Evolutionary conservation across 2,888 invertebrate genomes (phyloP).

Genomic region (Hermaeophaga mercurialis): DNA sequence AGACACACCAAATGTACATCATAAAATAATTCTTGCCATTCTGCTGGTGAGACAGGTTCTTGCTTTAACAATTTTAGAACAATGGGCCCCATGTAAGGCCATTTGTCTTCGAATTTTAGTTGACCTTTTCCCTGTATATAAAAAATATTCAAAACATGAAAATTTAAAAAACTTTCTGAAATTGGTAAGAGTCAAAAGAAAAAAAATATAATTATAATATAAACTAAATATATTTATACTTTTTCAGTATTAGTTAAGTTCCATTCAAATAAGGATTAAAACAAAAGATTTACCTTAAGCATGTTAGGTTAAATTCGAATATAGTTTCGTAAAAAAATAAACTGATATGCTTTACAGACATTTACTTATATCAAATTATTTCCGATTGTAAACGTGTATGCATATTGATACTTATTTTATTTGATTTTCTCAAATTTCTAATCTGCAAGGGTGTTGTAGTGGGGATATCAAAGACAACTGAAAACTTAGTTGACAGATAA

Average conservation of each 20-base stretch:
- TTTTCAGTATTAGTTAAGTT: not conserved
- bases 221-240: not conserved
- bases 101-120: slow-evolving; percentile 92
- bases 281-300: slow-evolving; percentile 43
- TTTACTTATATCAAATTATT: slow-evolving; percentile 16
- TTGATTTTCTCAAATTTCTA: not conserved
- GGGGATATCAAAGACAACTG: no score
- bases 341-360: slow-evolving; percentile 1
- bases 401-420: slow-evolving; percentile 9
- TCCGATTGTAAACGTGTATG: not conserved
- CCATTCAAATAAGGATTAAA: slow-evolving; percentile 7
- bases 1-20: slow-evolving; percentile 94
- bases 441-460: not conserved
- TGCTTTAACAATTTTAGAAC: slow-evolving; percentile 93
- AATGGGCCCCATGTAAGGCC: slow-evolving; percentile 93
- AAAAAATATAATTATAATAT: not conserved
- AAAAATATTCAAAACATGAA: slow-evolving; percentile 10
- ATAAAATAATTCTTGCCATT: slow-evolving; percentile 98
- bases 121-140: slow-evolving; percentile 73
- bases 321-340: slow-evolving; percentile 21
- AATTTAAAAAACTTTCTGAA: not conserved
- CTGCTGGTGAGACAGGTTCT: slow-evolving; percentile 88
- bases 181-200: not conserved
- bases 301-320: slow-evolving; percentile 41
- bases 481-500: no score